Evolutionary conservation across 2,113 vertebrate genomes (phyloP), one percentile per base, ranked within the genome.

Genomic region (Athene noctua): DNA sequence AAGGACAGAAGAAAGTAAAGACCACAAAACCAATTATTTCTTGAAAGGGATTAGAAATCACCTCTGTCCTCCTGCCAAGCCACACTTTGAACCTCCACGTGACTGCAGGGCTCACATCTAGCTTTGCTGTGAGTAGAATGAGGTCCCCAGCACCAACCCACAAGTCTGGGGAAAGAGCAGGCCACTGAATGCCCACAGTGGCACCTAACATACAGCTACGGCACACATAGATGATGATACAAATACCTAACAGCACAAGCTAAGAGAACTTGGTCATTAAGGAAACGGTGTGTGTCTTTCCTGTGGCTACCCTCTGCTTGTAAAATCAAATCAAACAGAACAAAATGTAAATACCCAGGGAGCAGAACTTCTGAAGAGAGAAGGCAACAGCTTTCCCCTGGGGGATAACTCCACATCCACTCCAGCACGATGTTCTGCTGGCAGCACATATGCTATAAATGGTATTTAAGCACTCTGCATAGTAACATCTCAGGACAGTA

Each of bases 211-310:
- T 1, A 80, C 11, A 73, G 22, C 23, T 49, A 79, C 18, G 51
- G 55, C n/a, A n/a, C 46, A 19, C 4, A 32, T 11, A 59, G 21
- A 16, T 18, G 4, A 46, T 5, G 5, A 36, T 4, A 3, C 27
- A 74, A 81, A 66, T 21, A 25, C n/a, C 57, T n/a, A 42, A 52
- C 6, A 52, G 42, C 6, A 36, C 18, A 40, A 71, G 8, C 7
- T 32, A 66, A 21, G 10, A 57, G 11, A 84, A 51, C 19, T n/a
- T 29, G 3, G 42, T n/a, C 36, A 44, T 12, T 40, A 38, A 58
- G 30, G 32, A 74, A 71, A 46, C 1, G 0, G 11, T 6, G 8
- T 4, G 5, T 11, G 4, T 14, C 30, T 42, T 72, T 52, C 27
- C 18, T 17, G 65, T 57, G 30, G 38, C 34, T 70, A 70, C 55